Conservation (phyloP, 2,888 invertebrate species). For the Xylota segnis region DNA sequence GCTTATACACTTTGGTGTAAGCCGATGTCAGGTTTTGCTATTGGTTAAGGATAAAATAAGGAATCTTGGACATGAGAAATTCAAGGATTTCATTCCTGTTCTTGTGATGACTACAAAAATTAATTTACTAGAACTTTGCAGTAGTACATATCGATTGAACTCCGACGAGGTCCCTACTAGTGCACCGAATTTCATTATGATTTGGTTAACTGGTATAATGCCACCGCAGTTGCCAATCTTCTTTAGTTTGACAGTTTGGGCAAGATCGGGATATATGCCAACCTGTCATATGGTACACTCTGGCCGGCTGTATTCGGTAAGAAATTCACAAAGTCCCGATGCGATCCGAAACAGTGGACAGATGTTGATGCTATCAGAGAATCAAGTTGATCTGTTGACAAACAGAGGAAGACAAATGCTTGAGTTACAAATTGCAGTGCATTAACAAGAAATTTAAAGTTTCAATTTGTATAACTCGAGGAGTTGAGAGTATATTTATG, state of each 20-base stretch:
- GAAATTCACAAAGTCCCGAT: slow-evolving; percentile 77
- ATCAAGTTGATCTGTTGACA: slow-evolving; percentile 78
- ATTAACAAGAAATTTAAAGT: slow-evolving; percentile 4
- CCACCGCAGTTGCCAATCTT: slow-evolving; percentile 78
- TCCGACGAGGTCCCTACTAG: slow-evolving; percentile 6
- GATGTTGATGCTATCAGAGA: slow-evolving; percentile 78
- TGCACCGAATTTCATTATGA: slow-evolving; percentile 75
- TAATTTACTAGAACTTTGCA: slow-evolving; percentile 76
- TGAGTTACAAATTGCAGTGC: slow-evolving; percentile 67
- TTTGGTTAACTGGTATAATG: slow-evolving; percentile 81
- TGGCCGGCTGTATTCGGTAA: slow-evolving; percentile 80
- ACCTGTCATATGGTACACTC: slow-evolving; percentile 80
- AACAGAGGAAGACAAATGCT: slow-evolving; percentile 79
- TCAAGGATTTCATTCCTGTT: slow-evolving; percentile 80
- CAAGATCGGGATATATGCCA: slow-evolving; percentile 71
- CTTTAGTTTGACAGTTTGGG: slow-evolving; percentile 80
- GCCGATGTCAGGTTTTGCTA: slow-evolving; percentile 80
- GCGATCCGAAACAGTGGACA: slow-evolving; percentile 79
- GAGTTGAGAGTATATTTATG: not conserved
- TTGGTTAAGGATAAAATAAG: slow-evolving; percentile 80
- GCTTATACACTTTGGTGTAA: slow-evolving; percentile 75
- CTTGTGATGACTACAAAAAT: slow-evolving; percentile 81
- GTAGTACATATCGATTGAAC: not conserved
- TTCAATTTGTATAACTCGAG: too few relatives aligned
- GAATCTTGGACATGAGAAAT: slow-evolving; percentile 78